Conservation (phyloP, 64 coral and sea anemone genomes). For the Stichodactyla mertensii region DNA sequence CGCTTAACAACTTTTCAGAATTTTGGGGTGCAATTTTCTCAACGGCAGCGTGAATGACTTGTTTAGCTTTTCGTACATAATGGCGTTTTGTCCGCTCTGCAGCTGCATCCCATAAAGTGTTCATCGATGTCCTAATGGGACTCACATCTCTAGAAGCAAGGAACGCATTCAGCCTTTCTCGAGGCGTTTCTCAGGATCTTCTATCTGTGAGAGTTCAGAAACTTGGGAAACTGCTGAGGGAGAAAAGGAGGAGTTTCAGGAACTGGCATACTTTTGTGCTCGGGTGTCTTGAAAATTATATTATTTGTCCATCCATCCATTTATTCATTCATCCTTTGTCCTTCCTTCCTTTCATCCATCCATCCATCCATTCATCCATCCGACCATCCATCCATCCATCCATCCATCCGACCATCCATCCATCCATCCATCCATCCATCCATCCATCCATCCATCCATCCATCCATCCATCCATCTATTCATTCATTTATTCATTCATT, state of each 20-base stretch:
- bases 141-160: conserved; percentile 14
- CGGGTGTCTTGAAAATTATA: not conserved
- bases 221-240: not conserved
- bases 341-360: too few relatives aligned
- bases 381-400: too few relatives aligned
- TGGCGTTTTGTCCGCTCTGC: conserved; percentile 27
- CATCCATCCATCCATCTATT: too few relatives aligned
- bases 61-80: conserved; percentile 25
- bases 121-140: conserved; percentile 7
- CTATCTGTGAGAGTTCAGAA: not conserved
- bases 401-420: too few relatives aligned
- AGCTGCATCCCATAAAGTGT: too few relatives aligned
- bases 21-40: conserved; percentile 31
- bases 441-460: too few relatives aligned
- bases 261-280: not conserved
- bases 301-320: too few relatives aligned
- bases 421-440: too few relatives aligned
- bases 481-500: too few relatives aligned
- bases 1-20: not conserved
- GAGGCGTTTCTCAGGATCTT: not conserved
- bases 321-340: too few relatives aligned
- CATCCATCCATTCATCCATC: too few relatives aligned
- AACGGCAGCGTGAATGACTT: conserved; percentile 26
- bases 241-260: not conserved
- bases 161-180: conserved; percentile 4